Base-by-base conservation (phyloP, 2,797 vertebrate species). In the Crocodylus rhombifer region DNA sequence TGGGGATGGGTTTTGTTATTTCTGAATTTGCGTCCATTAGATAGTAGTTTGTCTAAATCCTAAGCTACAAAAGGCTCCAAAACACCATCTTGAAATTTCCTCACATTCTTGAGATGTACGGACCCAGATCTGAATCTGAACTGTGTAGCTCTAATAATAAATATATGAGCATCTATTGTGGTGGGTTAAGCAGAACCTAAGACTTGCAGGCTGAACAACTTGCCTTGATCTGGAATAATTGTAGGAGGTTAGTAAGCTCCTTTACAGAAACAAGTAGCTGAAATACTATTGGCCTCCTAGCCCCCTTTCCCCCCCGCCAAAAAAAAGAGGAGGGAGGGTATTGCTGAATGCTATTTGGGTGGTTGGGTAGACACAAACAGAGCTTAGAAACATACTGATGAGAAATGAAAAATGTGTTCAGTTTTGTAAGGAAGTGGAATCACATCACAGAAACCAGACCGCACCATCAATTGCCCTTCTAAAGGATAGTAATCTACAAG, bases 91-190 rank as follows among this genome's bases (percentile, higher is more conserved):
- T 3, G 17, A 7, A 30, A 64, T 33, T 11, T 55, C 18, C 33
- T 9, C 8, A 0, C 4, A 4, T 76, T 71, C 84, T 75, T 73
- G 61, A 83, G 76, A 80, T 4, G 65, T 4, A 2, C 5, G 14
- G 5, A 21, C 65, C 42, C 20, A 74, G 67, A 77, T 69, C 20
- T 36, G 42, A 17, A 42, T 67, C 82, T 58, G 88, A 57, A 55
- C 57, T 82, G 13, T 6, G 42, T 76, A 84, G 17, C 14, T 75
- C 65, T 75, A 5, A 85, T 51, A 85, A 6, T 57, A 3, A 69
- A 75, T 82, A 64, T 17, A 26, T 4, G 2, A 0, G 8, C 23
- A 13, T 6, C 1, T 0, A 0, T 69, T 69, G 23, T 64, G 64
- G 3, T 65, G 78, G 6, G 4, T 79, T 18, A 57, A 65, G 51